phyloP scores from a whole-genome alignment of 1,140 invertebrate species.

The Babylonia areolata region DNA sequence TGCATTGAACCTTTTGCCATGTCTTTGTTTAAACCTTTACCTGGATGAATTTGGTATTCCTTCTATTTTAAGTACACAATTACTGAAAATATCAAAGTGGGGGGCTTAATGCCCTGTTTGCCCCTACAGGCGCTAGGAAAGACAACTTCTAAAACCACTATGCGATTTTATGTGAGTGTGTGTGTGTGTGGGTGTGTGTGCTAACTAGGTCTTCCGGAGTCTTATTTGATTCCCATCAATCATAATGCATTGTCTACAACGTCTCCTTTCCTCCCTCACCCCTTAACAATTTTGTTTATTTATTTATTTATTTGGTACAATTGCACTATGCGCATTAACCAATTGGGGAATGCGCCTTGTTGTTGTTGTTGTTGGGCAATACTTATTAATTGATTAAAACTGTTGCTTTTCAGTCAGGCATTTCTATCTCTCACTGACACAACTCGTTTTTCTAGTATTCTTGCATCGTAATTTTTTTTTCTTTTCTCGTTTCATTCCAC shows the following conservation, averaged over 20 bases:
- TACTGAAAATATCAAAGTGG: too few species aligned
- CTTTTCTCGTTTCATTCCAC: neutral
- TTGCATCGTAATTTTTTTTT: neutral
- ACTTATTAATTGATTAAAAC: slow-evolving; percentile 2
- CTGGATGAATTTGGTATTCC: too few species aligned
- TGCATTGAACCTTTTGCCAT: too few species aligned
- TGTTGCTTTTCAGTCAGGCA: slow-evolving; percentile 3
- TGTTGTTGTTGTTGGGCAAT: neutral
- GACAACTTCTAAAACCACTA: slow-evolving; percentile 4
- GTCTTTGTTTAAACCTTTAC: too few species aligned
- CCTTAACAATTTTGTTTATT: neutral
- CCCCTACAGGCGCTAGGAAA: neutral
- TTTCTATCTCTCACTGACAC: neutral
- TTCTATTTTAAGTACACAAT: too few species aligned
- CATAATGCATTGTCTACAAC: neutral
- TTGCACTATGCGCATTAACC: neutral
- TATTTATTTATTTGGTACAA: neutral
- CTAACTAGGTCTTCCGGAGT: slow-evolving; percentile 2
- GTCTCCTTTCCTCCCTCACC: slow-evolving; percentile 2
- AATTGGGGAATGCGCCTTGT: neutral
- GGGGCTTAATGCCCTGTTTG: too few species aligned
- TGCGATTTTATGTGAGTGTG: too few species aligned
- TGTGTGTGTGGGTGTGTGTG: too few species aligned
- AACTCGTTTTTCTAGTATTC: slow-evolving; percentile 4
- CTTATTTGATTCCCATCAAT: slow-evolving; percentile 4